phyloP scores from a whole-genome alignment of 1,140 invertebrate genomes.

The Pemphigus obesinymphae region DNA sequence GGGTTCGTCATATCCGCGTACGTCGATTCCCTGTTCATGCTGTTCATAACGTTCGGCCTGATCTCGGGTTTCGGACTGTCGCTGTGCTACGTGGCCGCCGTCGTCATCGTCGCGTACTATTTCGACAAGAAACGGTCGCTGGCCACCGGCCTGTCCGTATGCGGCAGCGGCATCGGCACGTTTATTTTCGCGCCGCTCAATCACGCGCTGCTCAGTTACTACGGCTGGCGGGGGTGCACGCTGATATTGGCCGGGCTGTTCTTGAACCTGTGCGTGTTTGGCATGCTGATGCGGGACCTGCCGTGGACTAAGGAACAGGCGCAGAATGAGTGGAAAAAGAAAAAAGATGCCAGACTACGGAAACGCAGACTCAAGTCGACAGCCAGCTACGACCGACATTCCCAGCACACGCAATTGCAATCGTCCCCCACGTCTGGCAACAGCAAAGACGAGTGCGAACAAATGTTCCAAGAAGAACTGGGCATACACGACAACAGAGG shows the following conservation, averaged over 20 bases:
- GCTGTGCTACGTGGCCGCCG: conserved; percentile 81
- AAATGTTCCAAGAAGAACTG: not conserved
- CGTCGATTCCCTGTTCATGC: conserved; percentile 65
- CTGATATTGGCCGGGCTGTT: conserved; percentile 76
- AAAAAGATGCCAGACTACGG: conserved; percentile 48
- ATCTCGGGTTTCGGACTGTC: conserved; percentile 80
- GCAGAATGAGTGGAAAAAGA: conserved; percentile 61
- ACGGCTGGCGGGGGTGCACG: conserved; percentile 81
- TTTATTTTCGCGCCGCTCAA: conserved; percentile 81
- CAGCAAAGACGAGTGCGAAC: not conserved
- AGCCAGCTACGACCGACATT: conserved; percentile 47
- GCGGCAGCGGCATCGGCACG: conserved; percentile 80
- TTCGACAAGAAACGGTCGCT: conserved; percentile 89
- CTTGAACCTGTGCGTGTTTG: conserved; percentile 83
- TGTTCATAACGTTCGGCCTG: conserved; percentile 81
- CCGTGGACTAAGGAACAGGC: conserved; percentile 66
- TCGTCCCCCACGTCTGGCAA: conserved; percentile 45
- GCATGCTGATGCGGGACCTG: conserved; percentile 79
- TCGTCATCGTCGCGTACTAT: conserved; percentile 91
- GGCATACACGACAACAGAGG: not conserved
- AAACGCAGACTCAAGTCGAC: conserved; percentile 51
- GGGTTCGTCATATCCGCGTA: conserved; percentile 78
- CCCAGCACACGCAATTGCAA: conserved; percentile 51
- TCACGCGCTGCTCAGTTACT: conserved; percentile 67
- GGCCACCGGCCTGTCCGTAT: conserved; percentile 87